phyloP scores from a whole-genome alignment of 2,113 vertebrate genomes.

The Poecilia latipinna region DNA sequence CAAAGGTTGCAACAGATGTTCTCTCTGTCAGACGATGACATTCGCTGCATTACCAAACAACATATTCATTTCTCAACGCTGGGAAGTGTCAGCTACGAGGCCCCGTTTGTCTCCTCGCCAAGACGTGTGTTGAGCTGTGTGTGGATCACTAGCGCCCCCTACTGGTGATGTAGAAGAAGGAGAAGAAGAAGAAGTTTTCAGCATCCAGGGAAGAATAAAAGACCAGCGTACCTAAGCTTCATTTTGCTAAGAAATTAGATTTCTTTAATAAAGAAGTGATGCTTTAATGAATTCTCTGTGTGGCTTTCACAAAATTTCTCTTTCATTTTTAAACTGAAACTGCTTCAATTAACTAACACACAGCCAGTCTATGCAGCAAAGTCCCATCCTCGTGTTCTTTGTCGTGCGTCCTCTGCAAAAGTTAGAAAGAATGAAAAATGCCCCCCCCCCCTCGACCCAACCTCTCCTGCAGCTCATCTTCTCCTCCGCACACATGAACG shows the following conservation, averaged over 20 bases:
- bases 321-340: background rate
- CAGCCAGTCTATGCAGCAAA: background rate
- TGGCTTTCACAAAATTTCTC: conserved; percentile 4
- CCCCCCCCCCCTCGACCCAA: conserved; percentile 35
- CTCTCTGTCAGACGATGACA: conserved; percentile 47
- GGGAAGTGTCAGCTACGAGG: conserved; percentile 40
- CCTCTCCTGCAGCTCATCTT: conserved; percentile 56
- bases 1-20: conserved; percentile 59
- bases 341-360: conserved; percentile 2
- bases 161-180: conserved; percentile 42
- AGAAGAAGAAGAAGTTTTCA: background rate
- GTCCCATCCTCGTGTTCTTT: conserved; percentile 5
- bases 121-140: conserved; percentile 1
- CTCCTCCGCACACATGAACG: conserved; percentile 81
- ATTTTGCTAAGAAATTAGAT: conserved; percentile 36
- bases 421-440: conserved; percentile 45
- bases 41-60: conserved; percentile 55
- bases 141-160: conserved; percentile 80
- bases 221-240: conserved; percentile 16
- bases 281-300: conserved; percentile 5
- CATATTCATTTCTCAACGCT: conserved; percentile 57
- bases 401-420: conserved; percentile 21
- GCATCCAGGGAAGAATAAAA: conserved; percentile 22
- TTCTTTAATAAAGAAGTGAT: conserved; percentile 21
- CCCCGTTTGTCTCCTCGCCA: conserved; percentile 17